These are phyloP conservation scores for Parnassius smintheus DNA, from an alignment of 2,888 invertebrate species.

Conservation along the genomic window DNA sequence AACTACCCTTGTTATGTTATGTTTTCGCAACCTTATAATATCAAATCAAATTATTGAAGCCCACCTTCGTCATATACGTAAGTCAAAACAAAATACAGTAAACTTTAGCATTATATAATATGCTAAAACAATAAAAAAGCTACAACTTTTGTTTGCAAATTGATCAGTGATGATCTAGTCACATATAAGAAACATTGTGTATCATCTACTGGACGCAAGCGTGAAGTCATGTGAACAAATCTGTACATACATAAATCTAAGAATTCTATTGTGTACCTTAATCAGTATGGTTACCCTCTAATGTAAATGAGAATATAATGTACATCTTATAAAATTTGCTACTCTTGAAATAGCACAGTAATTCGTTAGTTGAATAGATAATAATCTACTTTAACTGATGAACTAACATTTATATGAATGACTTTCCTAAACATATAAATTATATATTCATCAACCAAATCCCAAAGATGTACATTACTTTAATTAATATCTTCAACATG, in stretches of 20 bases:
- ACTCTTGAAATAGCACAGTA: constrained; percentile 6
- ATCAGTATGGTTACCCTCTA: constrained; percentile 16
- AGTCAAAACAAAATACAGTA: constrained; percentile 8
- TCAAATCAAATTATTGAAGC: no score
- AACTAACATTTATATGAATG: not conserved
- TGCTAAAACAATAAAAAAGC: constrained; percentile 26
- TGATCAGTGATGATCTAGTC: constrained; percentile 21
- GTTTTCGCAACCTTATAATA: no score
- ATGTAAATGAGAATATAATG: constrained; percentile 4
- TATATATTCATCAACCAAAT: not conserved
- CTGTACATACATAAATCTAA: constrained; percentile 36
- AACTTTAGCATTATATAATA: constrained; percentile 12
- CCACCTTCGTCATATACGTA: no score
- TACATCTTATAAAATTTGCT: constrained; percentile 7
- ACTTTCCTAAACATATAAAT: constrained; percentile 10
- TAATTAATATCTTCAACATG: not conserved
- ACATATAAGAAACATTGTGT: constrained; percentile 18
- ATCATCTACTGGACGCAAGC: constrained; percentile 62
- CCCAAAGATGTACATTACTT: constrained; percentile 7
- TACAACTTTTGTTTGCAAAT: constrained; percentile 25
- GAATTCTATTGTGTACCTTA: constrained; percentile 10
- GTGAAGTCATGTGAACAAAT: constrained; percentile 44
- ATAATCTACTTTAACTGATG: no score
- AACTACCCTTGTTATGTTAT: no score
- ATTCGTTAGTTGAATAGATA: constrained; percentile 14